Conservation (phyloP, 2,888 invertebrate species). For the Perdita meconis region DNA sequence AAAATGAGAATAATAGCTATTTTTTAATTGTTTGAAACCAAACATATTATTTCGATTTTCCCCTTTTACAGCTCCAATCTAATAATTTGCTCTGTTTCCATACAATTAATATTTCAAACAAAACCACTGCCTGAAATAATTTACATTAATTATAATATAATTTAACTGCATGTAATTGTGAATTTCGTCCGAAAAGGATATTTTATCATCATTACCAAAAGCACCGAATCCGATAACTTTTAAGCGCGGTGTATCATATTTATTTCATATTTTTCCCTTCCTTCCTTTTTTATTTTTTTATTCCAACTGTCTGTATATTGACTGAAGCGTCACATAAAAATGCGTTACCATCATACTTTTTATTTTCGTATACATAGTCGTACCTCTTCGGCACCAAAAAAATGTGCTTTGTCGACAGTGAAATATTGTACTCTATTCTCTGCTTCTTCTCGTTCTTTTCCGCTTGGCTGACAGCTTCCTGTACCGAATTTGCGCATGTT, state of each 20-base stretch:
- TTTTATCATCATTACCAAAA: neutral
- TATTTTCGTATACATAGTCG: neutral
- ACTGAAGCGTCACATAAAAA: constrained; percentile 28
- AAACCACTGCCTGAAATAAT: constrained; percentile 5
- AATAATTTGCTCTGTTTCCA: no score
- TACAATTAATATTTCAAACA: neutral
- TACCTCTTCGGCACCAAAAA: neutral
- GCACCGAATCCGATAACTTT: constrained; percentile 28
- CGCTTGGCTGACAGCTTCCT: constrained; percentile 44
- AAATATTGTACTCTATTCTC: constrained; percentile 29
- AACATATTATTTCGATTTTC: no score
- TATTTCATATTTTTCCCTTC: constrained; percentile 16
- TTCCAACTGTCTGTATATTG: neutral
- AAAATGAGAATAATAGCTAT: no score
- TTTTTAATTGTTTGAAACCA: no score
- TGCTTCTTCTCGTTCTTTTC: constrained; percentile 23
- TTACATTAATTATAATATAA: constrained; percentile 12
- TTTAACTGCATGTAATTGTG: constrained; percentile 16
- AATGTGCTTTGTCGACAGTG: constrained; percentile 29
- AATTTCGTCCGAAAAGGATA: neutral
- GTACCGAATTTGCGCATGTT: constrained; percentile 57
- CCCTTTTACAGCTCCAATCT: no score
- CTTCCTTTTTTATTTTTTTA: constrained; percentile 1
- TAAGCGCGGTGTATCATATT: neutral
- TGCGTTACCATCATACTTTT: neutral